phyloP scores from a whole-genome alignment of 2,888 invertebrate species.

The Diaprepes abbreviatus region DNA sequence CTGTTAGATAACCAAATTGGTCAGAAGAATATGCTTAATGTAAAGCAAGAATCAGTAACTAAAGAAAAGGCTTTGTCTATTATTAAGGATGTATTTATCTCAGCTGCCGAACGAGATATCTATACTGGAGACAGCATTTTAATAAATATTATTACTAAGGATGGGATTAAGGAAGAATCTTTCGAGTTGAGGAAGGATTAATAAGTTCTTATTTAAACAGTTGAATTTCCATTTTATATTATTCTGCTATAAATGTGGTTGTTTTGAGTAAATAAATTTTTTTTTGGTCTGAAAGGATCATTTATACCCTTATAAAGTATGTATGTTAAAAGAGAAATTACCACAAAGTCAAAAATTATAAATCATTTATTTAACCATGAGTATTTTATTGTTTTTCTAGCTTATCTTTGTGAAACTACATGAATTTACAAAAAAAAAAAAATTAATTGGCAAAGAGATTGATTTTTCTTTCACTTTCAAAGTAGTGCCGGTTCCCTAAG shows the following conservation, averaged over 20 bases:
- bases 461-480: too few relatives aligned
- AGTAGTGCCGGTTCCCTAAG: too few relatives aligned
- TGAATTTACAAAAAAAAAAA: too few relatives aligned
- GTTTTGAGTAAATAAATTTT: constrained; percentile 5
- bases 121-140: constrained; percentile 94
- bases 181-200: constrained; percentile 92
- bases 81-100: constrained; percentile 96
- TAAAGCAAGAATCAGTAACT: constrained; percentile 74
- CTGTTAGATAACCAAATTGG: constrained; percentile 97
- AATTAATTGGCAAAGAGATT: too few relatives aligned
- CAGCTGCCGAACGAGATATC: constrained; percentile 98
- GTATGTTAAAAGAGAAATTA: too few relatives aligned
- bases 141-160: constrained; percentile 89
- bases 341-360: too few relatives aligned
- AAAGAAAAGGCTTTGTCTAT: constrained; percentile 87
- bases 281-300: too few relatives aligned
- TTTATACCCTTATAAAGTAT: too few relatives aligned
- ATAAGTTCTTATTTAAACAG: constrained; percentile 51
- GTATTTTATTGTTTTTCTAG: too few relatives aligned
- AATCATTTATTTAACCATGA: too few relatives aligned
- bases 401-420: too few relatives aligned
- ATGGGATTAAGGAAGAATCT: constrained; percentile 81
- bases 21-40: constrained; percentile 86
- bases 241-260: background rate
- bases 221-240: background rate